These are phyloP conservation scores for Aspidiotus rigidus DNA, from an alignment of 2,888 invertebrate genomes.

Conservation along the genomic window DNA sequence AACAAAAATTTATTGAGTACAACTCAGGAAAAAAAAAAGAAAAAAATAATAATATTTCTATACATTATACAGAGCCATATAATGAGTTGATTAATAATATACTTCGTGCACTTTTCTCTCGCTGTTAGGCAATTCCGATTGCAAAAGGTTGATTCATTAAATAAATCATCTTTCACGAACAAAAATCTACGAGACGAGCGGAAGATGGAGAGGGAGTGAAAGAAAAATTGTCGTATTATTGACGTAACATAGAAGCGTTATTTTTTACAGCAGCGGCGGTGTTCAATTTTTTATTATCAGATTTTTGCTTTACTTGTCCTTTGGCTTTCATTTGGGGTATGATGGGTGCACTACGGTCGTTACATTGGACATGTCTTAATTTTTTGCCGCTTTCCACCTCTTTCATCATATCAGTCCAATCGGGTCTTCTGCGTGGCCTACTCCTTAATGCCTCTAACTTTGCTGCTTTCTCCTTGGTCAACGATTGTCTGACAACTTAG, in stretches of 20 bases:
- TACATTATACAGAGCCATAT: too few relatives aligned
- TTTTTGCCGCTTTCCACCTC: constrained; percentile 75
- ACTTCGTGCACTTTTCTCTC: too few relatives aligned
- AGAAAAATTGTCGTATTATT: too few relatives aligned
- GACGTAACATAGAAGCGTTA: constrained; percentile 21
- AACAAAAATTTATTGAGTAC: too few relatives aligned
- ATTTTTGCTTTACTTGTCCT: constrained; percentile 39
- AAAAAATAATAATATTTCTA: too few relatives aligned
- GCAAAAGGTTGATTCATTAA: too few relatives aligned
- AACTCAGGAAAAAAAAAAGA: too few relatives aligned
- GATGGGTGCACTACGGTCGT: constrained; percentile 60
- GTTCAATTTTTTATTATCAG: not conserved
- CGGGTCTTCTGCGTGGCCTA: constrained; percentile 70
- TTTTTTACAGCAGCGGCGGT: not conserved
- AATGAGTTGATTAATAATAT: too few relatives aligned
- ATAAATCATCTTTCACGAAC: too few relatives aligned
- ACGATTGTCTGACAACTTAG: constrained; percentile 45
- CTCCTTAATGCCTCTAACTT: constrained; percentile 62
- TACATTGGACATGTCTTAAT: constrained; percentile 71
- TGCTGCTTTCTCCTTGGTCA: constrained; percentile 54
- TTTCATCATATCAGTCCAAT: constrained; percentile 84
- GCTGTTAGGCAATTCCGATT: too few relatives aligned
- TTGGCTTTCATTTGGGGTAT: constrained; percentile 44
- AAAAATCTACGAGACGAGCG: too few relatives aligned
- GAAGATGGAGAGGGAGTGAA: too few relatives aligned